These are phyloP conservation scores for Peromyscus leucopus DNA, from an alignment of 2,113 vertebrate species.

Conservation along the genomic window DNA sequence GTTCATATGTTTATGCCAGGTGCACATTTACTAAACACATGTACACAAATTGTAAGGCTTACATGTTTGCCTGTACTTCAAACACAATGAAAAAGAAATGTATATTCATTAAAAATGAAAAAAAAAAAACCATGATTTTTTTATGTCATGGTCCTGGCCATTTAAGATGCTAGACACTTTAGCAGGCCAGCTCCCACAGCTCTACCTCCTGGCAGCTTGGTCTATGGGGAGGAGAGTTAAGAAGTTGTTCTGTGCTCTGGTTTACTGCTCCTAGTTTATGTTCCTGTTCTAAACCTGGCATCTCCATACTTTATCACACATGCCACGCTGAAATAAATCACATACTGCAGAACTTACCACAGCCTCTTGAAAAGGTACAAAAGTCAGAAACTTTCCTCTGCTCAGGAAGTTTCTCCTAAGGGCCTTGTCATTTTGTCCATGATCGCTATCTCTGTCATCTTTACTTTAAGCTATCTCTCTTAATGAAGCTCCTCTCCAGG, in stretches of 20 bases:
- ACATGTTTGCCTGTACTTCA: slow-evolving; percentile 15
- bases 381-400: not conserved
- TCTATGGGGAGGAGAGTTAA: not conserved
- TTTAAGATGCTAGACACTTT: not conserved
- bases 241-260: not conserved
- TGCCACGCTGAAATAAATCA: not conserved
- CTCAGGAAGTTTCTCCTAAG: not conserved
- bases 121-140: not conserved
- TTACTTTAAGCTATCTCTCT: not conserved
- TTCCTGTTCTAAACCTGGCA: not conserved
- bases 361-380: not conserved
- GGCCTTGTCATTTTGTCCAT: not conserved
- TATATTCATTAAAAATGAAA: slow-evolving; percentile 31
- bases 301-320: not conserved
- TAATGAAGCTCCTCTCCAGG: not conserved
- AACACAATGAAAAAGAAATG: slow-evolving; percentile 57
- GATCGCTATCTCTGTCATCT: not conserved
- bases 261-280: not conserved
- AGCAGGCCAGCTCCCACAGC: not conserved
- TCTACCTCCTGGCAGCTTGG: not conserved
- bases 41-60: slow-evolving; percentile 46
- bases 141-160: not conserved
- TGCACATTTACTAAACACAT: slow-evolving; percentile 48
- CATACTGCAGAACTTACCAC: not conserved
- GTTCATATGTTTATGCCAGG: slow-evolving; percentile 1